phyloP scores from a whole-genome alignment of 2,797 vertebrate genomes.

The Erethizon dorsatum region DNA sequence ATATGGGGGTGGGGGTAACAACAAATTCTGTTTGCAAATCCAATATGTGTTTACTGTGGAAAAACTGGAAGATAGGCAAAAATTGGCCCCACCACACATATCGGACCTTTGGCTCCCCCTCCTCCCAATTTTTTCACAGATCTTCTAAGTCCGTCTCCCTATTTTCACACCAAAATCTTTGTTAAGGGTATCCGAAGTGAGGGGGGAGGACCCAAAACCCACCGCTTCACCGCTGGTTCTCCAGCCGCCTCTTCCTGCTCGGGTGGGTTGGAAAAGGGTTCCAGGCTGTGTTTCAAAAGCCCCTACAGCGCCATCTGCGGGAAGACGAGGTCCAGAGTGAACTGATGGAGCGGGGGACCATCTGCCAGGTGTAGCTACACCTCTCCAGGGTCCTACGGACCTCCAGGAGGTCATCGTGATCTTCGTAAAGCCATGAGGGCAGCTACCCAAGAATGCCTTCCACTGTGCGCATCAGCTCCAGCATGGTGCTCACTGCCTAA shows the following conservation, averaged over 20 bases:
- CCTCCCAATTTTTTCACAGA: too few species aligned
- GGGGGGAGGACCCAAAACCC: not conserved
- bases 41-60: not conserved
- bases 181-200: not conserved
- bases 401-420: not conserved
- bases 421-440: fast-evolving
- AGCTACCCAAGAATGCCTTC: not conserved
- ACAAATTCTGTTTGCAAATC: slow-evolving; percentile 24
- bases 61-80: slow-evolving; percentile 17
- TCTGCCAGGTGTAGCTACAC: not conserved
- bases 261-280: not conserved
- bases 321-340: not conserved
- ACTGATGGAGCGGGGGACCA: not conserved
- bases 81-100: not conserved
- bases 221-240: not conserved
- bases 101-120: not conserved
- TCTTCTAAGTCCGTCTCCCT: not conserved
- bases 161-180: not conserved
- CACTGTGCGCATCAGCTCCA: not conserved
- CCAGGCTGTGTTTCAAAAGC: not conserved
- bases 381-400: not conserved
- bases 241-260: not conserved
- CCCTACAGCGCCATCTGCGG: fast-evolving
- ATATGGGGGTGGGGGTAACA: not conserved
- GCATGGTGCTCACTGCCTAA: fast-evolving